Percentiles rank a stretch among this genome's conserved stretches.
Evolutionary conservation across 2,888 invertebrate genomes (phyloP).

Genomic region (Campopleginae sp.): DNA sequence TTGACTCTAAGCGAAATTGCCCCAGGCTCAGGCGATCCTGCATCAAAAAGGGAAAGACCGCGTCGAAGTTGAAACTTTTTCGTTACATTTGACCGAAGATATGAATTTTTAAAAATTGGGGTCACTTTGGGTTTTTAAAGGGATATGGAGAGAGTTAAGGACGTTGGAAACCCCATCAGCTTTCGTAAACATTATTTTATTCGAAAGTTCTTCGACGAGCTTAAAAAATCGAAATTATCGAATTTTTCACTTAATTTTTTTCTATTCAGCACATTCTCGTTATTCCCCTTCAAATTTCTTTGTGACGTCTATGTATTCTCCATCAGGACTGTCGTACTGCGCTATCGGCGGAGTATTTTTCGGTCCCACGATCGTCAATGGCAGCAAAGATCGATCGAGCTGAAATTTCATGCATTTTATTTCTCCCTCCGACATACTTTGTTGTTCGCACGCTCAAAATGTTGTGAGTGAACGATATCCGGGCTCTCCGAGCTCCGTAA

Average conservation of each 20-base stretch:
- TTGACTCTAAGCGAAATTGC: no score
- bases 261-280: slow-evolving; percentile 1
- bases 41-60: no score
- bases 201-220: neutral
- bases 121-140: no score
- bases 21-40: no score
- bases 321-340: slow-evolving; percentile 93
- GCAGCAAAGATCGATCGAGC: slow-evolving; percentile 90
- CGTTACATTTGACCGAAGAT: no score
- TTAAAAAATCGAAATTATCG: slow-evolving; percentile 7
- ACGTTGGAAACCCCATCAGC: neutral
- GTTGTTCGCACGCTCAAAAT: neutral
- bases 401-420: slow-evolving; percentile 82
- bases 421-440: neutral
- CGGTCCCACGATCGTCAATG: slow-evolving; percentile 90
- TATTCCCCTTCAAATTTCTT: slow-evolving; percentile 85
- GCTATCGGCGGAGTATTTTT: slow-evolving; percentile 92
- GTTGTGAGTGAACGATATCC: neutral
- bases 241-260: slow-evolving; percentile 17
- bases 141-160: neutral
- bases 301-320: slow-evolving; percentile 93
- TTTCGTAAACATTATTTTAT: slow-evolving; percentile 30
- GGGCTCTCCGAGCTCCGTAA: neutral
- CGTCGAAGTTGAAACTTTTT: no score
- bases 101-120: no score